Base-by-base conservation (phyloP, 2,113 vertebrate species). In the Prionailurus viverrinus region DNA sequence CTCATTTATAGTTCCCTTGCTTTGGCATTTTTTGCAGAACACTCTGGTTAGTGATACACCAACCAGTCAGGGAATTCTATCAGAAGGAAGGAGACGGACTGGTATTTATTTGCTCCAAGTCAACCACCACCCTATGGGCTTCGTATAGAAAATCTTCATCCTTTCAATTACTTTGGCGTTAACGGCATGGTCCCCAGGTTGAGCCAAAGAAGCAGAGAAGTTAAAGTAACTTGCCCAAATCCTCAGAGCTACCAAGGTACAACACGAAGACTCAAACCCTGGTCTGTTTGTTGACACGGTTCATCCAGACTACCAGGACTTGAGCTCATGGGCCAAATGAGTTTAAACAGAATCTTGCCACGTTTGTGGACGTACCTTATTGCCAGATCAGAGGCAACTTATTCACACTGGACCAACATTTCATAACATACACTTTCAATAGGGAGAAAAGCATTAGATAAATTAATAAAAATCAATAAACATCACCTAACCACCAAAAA, bases 391-490 rank as follows among this genome's bases (percentile, higher is more conserved):
- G 1, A 74, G 45, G 8, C 53, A 92, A 73, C 58, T 85, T 58
- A 69, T 23, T 92, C 1, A 31, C 13, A 15, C 10, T 23, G 2
- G n/a, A 51, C 80, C 39, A 76, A 71, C 12, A 11, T 66, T 83
- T 87, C 51, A 80, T 55, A 88, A 92, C 76, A 19, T 48, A 79
- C 16, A 73, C 86, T 83, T 29, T 90, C 71, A 45, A 51, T n/a
- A 65, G 33, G 7, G 63, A 51, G 18, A 82, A 90, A 63, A 63
- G 6, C 91, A 90, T 0, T 88, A 5, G 88, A 61, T 97, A 80
- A 83, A 94, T 85, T 79, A 92, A 33, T n/a, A 94, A 79, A 87
- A 92, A 92, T 33, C 73, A 66, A 91, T 71, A 15, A 85, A 91
- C 45, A 61, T 79, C 31, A 87, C 27, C 61, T 87, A 87, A 94